Evolutionary conservation across 2,888 invertebrate genomes (phyloP), one percentile per base, ranked within the genome.

Genomic region (Nycteola revayana): DNA sequence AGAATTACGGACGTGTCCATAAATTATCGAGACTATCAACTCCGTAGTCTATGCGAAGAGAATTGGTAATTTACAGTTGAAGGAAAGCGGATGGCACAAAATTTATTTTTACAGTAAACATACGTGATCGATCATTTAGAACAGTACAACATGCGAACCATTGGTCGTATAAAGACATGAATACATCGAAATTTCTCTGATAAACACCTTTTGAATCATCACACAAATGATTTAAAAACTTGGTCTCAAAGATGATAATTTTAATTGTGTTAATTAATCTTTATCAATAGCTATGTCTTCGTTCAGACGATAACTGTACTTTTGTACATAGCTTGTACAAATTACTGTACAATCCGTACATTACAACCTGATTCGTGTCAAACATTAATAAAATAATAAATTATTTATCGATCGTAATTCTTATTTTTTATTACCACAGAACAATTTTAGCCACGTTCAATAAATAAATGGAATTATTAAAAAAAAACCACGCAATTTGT

Each of bases 51-150:
- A 65, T 57, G 58, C 60, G 49, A 67, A 70, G 56, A 63, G 49
- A 62, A 17, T 47, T 48, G 69, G 75, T 74, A 80, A 80, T 84
- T 67, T 84, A 84, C 81, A 86, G 68, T 66, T 60, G 58, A 70
- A 78, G 62, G 57, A 53, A 78, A 86, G 78, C 77, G 73, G 82
- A 87, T 87, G 87, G 87, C 86, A 87, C 86, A 83, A 76, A 58
- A 59, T 54, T 57, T 49, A 34, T 54, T 49, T 50, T 74, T 76
- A 76, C 71, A 78, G 69, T 71, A 60, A 46, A 40, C 42, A 59
- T 66, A 73, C 67, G 73, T 66, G 62, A 67, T 58, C 63, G 60
- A 55, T 57, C 65, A 66, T 72, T 62, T 61, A 68, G 58, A 62
- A 66, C 61, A 60, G 52, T 36, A 18, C 18, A 21, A 54, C 62